phyloP scores from a whole-genome alignment of 1,140 invertebrate genomes.

The Paraescarpia echinospica region DNA sequence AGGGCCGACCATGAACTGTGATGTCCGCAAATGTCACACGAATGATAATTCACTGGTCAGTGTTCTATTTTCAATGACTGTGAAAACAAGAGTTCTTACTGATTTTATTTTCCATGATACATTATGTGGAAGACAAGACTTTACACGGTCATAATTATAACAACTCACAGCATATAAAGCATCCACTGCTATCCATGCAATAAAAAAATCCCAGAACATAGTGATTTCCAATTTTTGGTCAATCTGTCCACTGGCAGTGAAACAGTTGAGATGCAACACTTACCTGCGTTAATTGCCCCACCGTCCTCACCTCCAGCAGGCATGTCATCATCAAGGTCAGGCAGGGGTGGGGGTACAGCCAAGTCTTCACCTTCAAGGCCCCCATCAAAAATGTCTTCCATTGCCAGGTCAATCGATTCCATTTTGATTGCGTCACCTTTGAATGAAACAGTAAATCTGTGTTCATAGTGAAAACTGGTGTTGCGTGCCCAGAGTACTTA shows the following conservation, averaged over 20 bases:
- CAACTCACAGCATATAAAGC: too few species aligned
- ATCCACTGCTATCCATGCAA: too few species aligned
- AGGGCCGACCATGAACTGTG: too few species aligned
- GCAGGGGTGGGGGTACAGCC: neutral
- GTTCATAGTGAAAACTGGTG: neutral
- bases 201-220: too few species aligned
- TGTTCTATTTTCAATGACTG: too few species aligned
- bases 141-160: too few species aligned
- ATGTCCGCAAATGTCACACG: too few species aligned
- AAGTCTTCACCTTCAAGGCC: neutral
- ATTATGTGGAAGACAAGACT: too few species aligned
- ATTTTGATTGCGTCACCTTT: neutral
- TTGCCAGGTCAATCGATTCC: neutral
- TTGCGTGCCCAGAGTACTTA: neutral
- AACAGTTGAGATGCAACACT: neutral
- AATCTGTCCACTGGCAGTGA: neutral
- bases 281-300: neutral
- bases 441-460: neutral
- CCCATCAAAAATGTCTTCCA: neutral
- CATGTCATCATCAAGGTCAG: neutral
- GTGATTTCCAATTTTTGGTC: too few species aligned
- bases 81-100: too few species aligned
- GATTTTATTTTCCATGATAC: too few species aligned
- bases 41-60: too few species aligned
- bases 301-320: neutral